Evolutionary conservation across 2,888 invertebrate species (phyloP), one percentile per base, ranked within the genome.

Genomic region (Lithodes maja): DNA sequence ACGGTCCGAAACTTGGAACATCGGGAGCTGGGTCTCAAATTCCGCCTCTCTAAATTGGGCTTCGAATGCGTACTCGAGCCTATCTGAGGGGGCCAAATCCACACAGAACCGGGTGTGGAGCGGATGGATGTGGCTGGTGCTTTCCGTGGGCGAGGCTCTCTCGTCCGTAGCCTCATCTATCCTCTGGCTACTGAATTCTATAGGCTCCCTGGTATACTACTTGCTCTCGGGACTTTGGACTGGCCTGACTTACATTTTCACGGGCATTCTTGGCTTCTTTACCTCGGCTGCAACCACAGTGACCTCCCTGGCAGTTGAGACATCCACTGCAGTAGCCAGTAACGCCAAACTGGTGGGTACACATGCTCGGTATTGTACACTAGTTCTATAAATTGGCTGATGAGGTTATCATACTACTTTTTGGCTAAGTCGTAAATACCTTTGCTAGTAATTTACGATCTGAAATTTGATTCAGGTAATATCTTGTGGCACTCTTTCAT

Each of bases 71-170:
- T 89, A 89, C 61, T 71, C 33, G 17, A 74, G 75, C 50, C 17
- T 81, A 50, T 15, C 61, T 52, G 88, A 84, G 61, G 81, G 71
- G 68, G 74, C 77, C 52, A 80, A 85, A 17, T 52, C 75, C 54
- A 85, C 88, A 33, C 71, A 74, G 33, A 85, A 71, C 54, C 69
- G 84, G 88, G 50, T 85, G 1, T 85, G 88, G 88, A 85, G 55
- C 81, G 81, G 84, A 33, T 89, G 88, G 88, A 71, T 89, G 69
- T 89, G 88, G 88, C 81, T 89, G 69, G 85, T 89, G 69, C 50
- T 89, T 2, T 79, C 54, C 50, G 54, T 89, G 17, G 80, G 77
- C 61, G 88, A 89, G 53, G 81, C 75, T 50, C 80, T 89, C 55
- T 68, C 81, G 5, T 52, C 81, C 54, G 74, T 50, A 33, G 81